Conservation (phyloP, 2,888 invertebrate genomes). For the Oscheius sp. region DNA sequence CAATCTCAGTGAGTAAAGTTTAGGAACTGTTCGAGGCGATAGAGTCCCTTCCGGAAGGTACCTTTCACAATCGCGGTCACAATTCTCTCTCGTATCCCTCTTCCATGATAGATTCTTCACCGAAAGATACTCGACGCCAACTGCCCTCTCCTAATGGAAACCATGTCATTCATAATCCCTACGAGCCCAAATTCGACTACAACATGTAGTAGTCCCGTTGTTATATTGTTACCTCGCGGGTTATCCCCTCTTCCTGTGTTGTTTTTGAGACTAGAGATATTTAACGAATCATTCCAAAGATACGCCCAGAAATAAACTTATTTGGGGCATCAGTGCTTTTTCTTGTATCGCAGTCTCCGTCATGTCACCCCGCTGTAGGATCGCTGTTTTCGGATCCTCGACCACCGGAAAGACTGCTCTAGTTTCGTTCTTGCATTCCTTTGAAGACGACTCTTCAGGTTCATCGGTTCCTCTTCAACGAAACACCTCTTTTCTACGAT, state of each 20-base stretch:
- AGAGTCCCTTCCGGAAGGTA: slow-evolving; percentile 10
- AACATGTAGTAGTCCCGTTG: slow-evolving; percentile 13
- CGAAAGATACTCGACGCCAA: neutral
- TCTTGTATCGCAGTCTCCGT: slow-evolving; percentile 11
- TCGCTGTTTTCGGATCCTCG: slow-evolving; percentile 15
- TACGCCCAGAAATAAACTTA: slow-evolving; percentile 1
- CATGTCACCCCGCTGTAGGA: slow-evolving; percentile 23
- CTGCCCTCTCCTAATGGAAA: slow-evolving; percentile 17
- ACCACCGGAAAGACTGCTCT: slow-evolving; percentile 24
- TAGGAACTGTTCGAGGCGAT: slow-evolving; percentile 27
- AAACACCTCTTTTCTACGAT: neutral
- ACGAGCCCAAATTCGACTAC: slow-evolving; percentile 28
- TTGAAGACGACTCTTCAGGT: slow-evolving; percentile 2
- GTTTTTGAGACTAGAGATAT: neutral
- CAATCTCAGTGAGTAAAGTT: neutral
- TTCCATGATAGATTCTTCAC: neutral
- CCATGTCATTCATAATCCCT: neutral
- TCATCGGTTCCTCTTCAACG: slow-evolving; percentile 4
- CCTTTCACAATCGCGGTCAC: slow-evolving; percentile 2
- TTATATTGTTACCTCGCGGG: slow-evolving; percentile 2
- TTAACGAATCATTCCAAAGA: slow-evolving; percentile 11
- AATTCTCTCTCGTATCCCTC: neutral
- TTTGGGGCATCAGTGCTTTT: slow-evolving; percentile 14
- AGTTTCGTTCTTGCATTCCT: neutral
- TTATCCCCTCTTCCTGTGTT: neutral